phyloP scores from a whole-genome alignment of 2,888 invertebrate genomes.

The Odiellus spinosus region DNA sequence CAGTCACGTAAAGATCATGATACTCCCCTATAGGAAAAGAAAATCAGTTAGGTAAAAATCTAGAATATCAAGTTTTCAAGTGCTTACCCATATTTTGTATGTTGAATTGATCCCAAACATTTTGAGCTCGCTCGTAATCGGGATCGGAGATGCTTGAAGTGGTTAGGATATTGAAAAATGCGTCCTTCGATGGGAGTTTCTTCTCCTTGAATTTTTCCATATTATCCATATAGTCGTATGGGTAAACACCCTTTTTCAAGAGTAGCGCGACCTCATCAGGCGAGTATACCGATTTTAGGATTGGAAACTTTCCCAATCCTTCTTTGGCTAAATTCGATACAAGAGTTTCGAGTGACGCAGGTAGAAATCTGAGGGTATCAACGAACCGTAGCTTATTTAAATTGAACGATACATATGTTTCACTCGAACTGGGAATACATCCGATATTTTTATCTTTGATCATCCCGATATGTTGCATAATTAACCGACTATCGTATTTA shows the following conservation, averaged over 20 bases:
- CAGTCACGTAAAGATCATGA: constrained; percentile 20
- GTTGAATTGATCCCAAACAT: constrained; percentile 18
- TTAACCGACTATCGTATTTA: neutral
- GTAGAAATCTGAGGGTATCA: constrained; percentile 1
- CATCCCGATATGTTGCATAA: neutral
- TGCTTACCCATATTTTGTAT: constrained; percentile 15
- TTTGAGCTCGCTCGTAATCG: constrained; percentile 18
- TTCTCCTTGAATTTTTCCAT: constrained; percentile 19
- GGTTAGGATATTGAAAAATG: constrained; percentile 16
- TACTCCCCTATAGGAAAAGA: constrained; percentile 14
- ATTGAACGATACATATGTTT: neutral
- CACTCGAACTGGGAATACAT: neutral
- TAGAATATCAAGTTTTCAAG: no score
- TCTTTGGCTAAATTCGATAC: neutral
- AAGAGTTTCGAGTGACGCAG: constrained; percentile 1
- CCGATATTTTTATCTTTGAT: neutral
- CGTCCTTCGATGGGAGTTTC: constrained; percentile 12
- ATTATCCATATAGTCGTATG: constrained; percentile 23
- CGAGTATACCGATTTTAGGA: neutral
- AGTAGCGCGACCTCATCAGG: constrained; percentile 3
- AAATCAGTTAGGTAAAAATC: no score
- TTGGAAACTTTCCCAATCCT: neutral
- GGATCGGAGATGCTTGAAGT: constrained; percentile 7
- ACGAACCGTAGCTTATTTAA: constrained; percentile 1
- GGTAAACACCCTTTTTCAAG: constrained; percentile 21